A percentile compares a stretch with the other conserved stretches of the same genome.
Conservation (phyloP, 2,113 vertebrate genomes). For the Boulengeromyrus knoepffleri region DNA sequence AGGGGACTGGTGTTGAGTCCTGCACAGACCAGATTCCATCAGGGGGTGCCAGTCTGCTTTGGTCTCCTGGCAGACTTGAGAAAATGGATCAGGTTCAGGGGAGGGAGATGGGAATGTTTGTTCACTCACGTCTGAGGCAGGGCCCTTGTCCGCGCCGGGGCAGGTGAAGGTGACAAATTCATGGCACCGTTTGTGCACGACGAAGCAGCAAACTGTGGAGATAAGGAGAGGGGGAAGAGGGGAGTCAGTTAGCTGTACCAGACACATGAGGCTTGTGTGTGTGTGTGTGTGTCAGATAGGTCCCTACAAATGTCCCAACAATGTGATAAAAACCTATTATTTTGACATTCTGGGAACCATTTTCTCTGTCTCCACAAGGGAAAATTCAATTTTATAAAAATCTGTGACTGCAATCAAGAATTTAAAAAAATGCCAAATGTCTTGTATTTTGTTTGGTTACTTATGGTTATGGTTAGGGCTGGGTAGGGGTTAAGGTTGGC, state of each 20-base stretch:
- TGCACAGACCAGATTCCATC: neutral
- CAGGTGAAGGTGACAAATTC: constrained; percentile 24
- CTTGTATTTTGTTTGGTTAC: no score
- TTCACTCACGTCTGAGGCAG: neutral
- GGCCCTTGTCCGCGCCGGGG: constrained; percentile 17
- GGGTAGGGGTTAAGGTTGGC: no score
- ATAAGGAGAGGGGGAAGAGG: constrained; percentile 30
- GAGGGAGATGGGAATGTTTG: neutral
- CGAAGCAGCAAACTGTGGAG: constrained; percentile 18
- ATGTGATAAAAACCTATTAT: no score
- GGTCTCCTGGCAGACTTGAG: neutral
- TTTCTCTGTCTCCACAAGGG: no score
- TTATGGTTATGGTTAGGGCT: no score
- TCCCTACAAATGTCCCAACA: no score
- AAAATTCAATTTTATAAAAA: no score
- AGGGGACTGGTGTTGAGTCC: neutral
- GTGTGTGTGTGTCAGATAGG: neutral
- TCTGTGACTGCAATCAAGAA: no score
- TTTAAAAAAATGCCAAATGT: no score
- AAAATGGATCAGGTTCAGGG: neutral
- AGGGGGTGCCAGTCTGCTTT: neutral
- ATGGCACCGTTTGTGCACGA: constrained; percentile 23
- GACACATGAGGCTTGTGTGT: neutral
- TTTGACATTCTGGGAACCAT: no score
- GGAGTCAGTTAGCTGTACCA: constrained; percentile 6